Evolutionary conservation across 2,113 vertebrate genomes (phyloP), one percentile per base, ranked within the genome.

Genomic region (Pipra filicauda): DNA sequence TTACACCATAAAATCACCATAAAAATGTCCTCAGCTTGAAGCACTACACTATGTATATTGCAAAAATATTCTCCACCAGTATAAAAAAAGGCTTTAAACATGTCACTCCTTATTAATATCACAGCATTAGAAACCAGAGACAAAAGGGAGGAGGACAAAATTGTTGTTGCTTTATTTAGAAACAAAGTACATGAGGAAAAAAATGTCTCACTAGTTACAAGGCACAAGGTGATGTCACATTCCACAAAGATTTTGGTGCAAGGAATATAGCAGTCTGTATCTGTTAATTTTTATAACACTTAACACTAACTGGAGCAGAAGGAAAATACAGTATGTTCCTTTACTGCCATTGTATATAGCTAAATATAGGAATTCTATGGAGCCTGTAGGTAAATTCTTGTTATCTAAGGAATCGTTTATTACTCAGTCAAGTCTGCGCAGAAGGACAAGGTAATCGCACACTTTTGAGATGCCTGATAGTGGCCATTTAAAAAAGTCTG

Each of bases 61-160:
- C 66, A 95, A 96, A 98, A 92, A 74, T 76, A 37, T 94, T 96
- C 94, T 95, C 76, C 51, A 96, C 55, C 58, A 81, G 85, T 97
- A 96, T 95, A 96, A 98, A 97, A 93, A 98, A 97, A 96, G 86
- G 64, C 76, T 95, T 96, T 96, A 97, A 97, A 92, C 93, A 89
- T 97, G 97, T 98, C 98, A 98, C 61, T 95, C 78, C 94, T 96
- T 86, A 93, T 98, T 98, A 98, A 96, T 97, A 97, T 97, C 98
- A 98, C 81, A 81, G 64, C 67, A 33, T 95, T 91, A 93, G 89
- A 91, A 97, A 92, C 71, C 46, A 95, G 23, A 62, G 70, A 97
- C 91, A 96, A 96, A 96, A 95, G 87, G 57, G 69, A 95, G 94
- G 96, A 92, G 92, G 89, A 94, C 44, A 82, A 92, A 97, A 97